Evolutionary conservation across 2,113 vertebrate genomes (phyloP).

Genomic region (Anoura caudifer): DNA sequence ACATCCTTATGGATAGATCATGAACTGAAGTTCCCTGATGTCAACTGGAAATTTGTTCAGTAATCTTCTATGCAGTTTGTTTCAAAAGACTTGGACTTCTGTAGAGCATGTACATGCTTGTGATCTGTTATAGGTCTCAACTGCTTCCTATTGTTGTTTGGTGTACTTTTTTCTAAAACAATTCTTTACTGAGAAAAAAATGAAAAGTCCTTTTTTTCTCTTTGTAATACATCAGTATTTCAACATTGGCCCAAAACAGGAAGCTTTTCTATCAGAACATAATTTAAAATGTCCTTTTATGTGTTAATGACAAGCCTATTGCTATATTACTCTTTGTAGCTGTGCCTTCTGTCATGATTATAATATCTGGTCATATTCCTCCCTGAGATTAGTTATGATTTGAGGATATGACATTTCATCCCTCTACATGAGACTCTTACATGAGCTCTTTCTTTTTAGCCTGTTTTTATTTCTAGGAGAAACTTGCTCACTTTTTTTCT

Average conservation of each 20-base stretch:
- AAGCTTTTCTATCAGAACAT: not conserved
- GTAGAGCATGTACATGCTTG: not conserved
- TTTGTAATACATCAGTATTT: slow-evolving; percentile 37
- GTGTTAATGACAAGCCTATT: not conserved
- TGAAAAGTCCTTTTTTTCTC: not conserved
- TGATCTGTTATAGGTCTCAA: not conserved
- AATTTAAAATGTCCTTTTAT: not conserved
- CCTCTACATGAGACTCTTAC: not conserved
- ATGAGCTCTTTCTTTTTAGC: not conserved
- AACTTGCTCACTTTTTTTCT: not conserved
- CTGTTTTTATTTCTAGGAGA: not conserved
- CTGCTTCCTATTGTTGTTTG: not conserved
- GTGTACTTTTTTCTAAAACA: not conserved
- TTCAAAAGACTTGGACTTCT: not conserved
- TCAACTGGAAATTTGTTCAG: not conserved
- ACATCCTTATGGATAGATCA: not conserved
- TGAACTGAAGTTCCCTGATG: not conserved
- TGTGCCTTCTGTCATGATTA: not conserved
- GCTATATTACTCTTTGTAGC: not conserved
- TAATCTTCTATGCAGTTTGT: not conserved
- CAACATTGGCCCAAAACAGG: not conserved
- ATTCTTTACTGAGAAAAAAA: not conserved
- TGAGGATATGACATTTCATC: not conserved
- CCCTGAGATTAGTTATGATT: not conserved
- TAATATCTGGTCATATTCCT: not conserved